phyloP scores from a whole-genome alignment of 2,113 vertebrate genomes.

The Coregonus clupeaformis region DNA sequence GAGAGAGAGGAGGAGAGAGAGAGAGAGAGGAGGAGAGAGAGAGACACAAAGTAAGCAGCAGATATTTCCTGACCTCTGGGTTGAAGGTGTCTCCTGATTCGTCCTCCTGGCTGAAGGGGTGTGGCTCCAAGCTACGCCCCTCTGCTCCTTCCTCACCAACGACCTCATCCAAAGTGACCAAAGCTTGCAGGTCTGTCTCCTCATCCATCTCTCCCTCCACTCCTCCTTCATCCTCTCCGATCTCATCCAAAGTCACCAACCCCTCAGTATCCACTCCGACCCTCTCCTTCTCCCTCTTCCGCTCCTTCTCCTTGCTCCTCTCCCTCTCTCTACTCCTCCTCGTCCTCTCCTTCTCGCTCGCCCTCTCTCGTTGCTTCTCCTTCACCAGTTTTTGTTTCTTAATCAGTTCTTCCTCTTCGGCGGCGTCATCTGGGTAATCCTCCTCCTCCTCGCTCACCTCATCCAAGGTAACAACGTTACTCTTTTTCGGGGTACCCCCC shows the following conservation, averaged over 20 bases:
- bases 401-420: slow-evolving; percentile 71
- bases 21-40: too few relatives aligned
- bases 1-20: too few relatives aligned
- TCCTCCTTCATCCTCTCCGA: slow-evolving; percentile 50
- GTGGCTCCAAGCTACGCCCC: slow-evolving; percentile 1
- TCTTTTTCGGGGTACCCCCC: slow-evolving; percentile 27
- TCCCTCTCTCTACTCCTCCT: slow-evolving; percentile 3
- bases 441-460: slow-evolving; percentile 87
- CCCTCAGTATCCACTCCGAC: not conserved
- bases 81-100: slow-evolving; percentile 43
- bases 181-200: slow-evolving; percentile 48
- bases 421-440: slow-evolving; percentile 75
- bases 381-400: slow-evolving; percentile 24
- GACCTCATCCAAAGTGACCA: slow-evolving; percentile 63
- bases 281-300: not conserved
- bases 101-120: slow-evolving; percentile 29
- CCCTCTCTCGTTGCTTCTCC: slow-evolving; percentile 17
- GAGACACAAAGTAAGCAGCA: not conserved
- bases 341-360: slow-evolving; percentile 21
- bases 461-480: slow-evolving; percentile 78
- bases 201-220: slow-evolving; percentile 2
- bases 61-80: slow-evolving; percentile 55
- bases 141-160: slow-evolving; percentile 40
- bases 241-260: slow-evolving; percentile 68
- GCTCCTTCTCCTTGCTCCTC: not conserved